Evolutionary conservation across 2,113 vertebrate species (phyloP), one percentile per base, ranked within the genome.

Genomic region (Tychaedon coryphoeus): DNA sequence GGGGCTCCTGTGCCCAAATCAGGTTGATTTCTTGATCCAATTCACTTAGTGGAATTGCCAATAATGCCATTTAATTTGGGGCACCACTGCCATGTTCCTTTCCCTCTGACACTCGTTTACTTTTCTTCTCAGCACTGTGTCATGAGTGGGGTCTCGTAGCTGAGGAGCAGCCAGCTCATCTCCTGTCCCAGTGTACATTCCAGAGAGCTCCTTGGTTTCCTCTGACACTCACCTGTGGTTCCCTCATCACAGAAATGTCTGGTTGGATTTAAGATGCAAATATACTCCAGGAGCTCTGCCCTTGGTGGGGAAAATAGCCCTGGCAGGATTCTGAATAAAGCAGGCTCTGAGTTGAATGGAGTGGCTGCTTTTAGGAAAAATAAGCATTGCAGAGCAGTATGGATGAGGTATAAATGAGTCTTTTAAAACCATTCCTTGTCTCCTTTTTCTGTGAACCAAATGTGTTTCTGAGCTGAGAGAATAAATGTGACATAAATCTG

Each of bases 401-500:
- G 84, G 81, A 76, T 92, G 86, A 90, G 50, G 73, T 67, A 82
- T 40, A 82, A 78, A 62, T 67, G 92, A 97, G 53, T 90, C 57
- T 86, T 86, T 89, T 80, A 79, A 86, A 94, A 71, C 40, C 56
- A 45, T 73, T 71, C 66, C 66, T 92, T 92, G 43, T 33, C 33
- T 81, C 14, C 38, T 67, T 22, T 54, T 54, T 40, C 66, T 58
- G 33, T 56, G 76, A 95, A 88, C 43, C 25, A 64, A 95, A 76
- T 89, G 71, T 90, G 67, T 70, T 94, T 96, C 71, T 92, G 75
- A 92, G 93, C 74, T 90, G 93, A 94, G 75, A 82, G 87, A 94
- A 76, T 78, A 67, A 93, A 95, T 92, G 81, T 95, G 96, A 94
- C 90, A 94, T 73, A 95, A 94, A 86, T 85, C 74, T 96, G 93